Percentiles rank a stretch among this genome's conserved stretches.
These are phyloP conservation scores for Lemur catta DNA, from an alignment of 2,797 vertebrate genomes.

Conservation along the genomic window DNA sequence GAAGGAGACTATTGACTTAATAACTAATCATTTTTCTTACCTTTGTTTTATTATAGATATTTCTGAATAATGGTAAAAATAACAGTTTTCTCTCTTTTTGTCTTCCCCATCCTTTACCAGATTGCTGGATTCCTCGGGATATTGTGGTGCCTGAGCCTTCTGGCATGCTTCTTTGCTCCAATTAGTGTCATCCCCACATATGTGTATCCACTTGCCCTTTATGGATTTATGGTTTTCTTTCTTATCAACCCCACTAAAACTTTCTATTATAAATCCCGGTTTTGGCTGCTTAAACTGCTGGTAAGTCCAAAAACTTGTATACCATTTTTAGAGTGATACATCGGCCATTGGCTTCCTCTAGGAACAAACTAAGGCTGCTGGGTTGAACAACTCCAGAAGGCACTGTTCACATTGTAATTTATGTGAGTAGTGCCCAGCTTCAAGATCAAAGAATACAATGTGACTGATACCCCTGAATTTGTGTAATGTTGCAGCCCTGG, in stretches of 20 bases:
- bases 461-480: background rate
- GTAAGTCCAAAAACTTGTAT: slow-evolving; percentile 84
- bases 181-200: slow-evolving; percentile 91
- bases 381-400: background rate
- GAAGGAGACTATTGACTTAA: slow-evolving; percentile 14
- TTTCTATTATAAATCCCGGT: slow-evolving; percentile 98
- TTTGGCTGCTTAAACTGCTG: slow-evolving; percentile 98
- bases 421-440: background rate
- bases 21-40: slow-evolving; percentile 49
- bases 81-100: slow-evolving; percentile 40
- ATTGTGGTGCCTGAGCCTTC: slow-evolving; percentile 96
- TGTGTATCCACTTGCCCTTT: slow-evolving; percentile 95
- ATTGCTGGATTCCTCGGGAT: slow-evolving; percentile 97
- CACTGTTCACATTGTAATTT: background rate
- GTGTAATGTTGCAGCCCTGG: background rate
- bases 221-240: slow-evolving; percentile 97
- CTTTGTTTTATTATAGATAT: slow-evolving; percentile 66
- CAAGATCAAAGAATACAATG: background rate
- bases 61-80: slow-evolving; percentile 47
- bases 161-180: slow-evolving; percentile 93
- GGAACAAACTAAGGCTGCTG: background rate
- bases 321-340: background rate
- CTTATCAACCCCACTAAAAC: slow-evolving; percentile 99
- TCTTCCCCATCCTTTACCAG: slow-evolving; percentile 79
- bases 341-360: background rate